phyloP scores from a whole-genome alignment of 1,140 invertebrate species.

The Drosophila bocki region DNA sequence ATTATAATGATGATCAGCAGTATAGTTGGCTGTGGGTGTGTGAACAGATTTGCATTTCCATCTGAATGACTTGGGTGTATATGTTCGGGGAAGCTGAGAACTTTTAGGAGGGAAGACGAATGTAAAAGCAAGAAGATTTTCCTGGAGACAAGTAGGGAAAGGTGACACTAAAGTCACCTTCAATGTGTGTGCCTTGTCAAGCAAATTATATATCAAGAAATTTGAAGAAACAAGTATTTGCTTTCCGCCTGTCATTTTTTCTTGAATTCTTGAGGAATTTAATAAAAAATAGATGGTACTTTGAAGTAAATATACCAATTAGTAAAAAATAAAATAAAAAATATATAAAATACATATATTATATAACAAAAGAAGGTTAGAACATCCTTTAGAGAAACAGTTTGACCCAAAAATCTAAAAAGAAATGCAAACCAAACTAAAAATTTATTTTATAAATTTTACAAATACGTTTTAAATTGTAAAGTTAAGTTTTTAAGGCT shows the following conservation, averaged over 20 bases:
- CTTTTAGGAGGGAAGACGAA: neutral
- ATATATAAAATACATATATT: too few relatives aligned
- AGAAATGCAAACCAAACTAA: too few relatives aligned
- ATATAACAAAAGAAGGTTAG: too few relatives aligned
- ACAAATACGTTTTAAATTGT: too few relatives aligned
- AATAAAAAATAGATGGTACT: too few relatives aligned
- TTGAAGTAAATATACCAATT: neutral
- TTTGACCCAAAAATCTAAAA: too few relatives aligned
- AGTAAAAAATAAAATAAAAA: too few relatives aligned
- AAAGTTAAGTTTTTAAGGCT: neutral
- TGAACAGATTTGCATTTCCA: conserved; percentile 74
- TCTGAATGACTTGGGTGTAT: conserved; percentile 57
- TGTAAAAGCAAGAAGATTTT: neutral
- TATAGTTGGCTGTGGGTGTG: conserved; percentile 61
- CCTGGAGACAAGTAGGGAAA: conserved; percentile 14
- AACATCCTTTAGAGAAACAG: too few relatives aligned
- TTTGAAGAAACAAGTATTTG: conserved; percentile 6
- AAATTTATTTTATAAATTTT: too few relatives aligned
- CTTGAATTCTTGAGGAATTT: conserved; percentile 22
- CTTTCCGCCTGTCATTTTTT: neutral
- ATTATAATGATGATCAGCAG: conserved; percentile 72
- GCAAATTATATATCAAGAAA: conserved; percentile 39
- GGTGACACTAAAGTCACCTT: conserved; percentile 61
- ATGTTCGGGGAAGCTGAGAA: neutral
- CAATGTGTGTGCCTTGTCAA: conserved; percentile 48